Evolutionary conservation across 2,113 vertebrate species (phyloP), one percentile per base, ranked within the genome.

Genomic region (Pygathrix nemaeus): DNA sequence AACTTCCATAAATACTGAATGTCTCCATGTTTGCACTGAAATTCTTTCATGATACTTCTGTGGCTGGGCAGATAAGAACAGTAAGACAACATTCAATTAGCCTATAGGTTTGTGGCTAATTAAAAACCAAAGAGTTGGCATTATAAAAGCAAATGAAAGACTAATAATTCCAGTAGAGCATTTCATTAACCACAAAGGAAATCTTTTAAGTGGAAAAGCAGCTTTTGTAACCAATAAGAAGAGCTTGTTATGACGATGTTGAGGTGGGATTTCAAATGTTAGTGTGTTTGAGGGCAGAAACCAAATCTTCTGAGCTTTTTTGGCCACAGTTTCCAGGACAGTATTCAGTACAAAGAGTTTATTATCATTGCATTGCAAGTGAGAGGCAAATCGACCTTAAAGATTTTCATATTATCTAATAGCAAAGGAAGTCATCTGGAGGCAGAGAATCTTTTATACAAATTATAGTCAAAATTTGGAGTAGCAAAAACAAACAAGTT

Each of bases 71-170:
- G 73, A 96, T 61, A 94, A 83, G 59, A 85, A 52, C 52, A 66
- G 55, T 40, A 75, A 93, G 76, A 93, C 78, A 95, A 96, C 87
- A 96, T 94, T 96, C 96, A 97, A 98, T 98, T 96, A 97, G 82
- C 79, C 68, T 88, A 95, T 70, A 95, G 76, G 88, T 84, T 96
- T 97, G 93, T 10, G 72, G 94, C 88, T 96, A 98, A 97, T 72
- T 97, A 96, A 97, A 97, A 93, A 61, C 87, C 92, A 80, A 94
- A 94, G 81, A 87, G 38, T 57, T 75, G 88, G 59, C 64, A 84
- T 82, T 97, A 89, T 61, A 92, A 94, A 95, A 92, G 78, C 92
- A 92, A 90, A 90, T 73, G 82, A 92, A 95, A 96, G 83, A 73
- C 84, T 93, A 84, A 97, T 92, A 88, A 92, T 97, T 85, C 82